A percentile compares a stretch with the other conserved stretches of the same genome.
phyloP scores from a whole-genome alignment of 2,113 vertebrate genomes.

The Ciconia stormi region DNA sequence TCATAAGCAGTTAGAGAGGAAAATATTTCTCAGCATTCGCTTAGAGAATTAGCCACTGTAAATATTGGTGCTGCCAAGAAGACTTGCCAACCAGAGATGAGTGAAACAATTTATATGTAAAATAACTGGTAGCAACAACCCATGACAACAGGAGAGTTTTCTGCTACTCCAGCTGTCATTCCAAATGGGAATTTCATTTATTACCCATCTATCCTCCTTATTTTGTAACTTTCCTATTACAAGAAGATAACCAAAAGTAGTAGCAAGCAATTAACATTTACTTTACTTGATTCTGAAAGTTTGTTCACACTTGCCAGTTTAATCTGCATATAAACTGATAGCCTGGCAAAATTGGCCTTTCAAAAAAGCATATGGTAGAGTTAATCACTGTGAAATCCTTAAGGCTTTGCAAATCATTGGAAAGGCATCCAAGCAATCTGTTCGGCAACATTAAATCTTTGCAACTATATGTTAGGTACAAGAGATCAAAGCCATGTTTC shows the following conservation, averaged over 20 bases:
- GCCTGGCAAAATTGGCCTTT: not conserved
- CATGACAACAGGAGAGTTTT: not conserved
- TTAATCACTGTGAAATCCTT: slow-evolving; percentile 11
- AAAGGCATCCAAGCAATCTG: slow-evolving; percentile 14
- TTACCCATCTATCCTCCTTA: not conserved
- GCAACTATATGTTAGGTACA: not conserved
- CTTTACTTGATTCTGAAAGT: not conserved
- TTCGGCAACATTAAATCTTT: not conserved
- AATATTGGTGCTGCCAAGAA: not conserved
- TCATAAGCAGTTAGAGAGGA: not conserved
- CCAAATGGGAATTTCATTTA: not conserved
- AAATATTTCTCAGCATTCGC: not conserved
- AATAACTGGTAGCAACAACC: not conserved
- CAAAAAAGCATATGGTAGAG: not conserved
- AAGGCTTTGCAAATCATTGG: not conserved
- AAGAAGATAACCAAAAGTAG: not conserved
- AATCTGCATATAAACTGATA: not conserved
- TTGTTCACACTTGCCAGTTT: not conserved
- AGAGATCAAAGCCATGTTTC: not conserved
- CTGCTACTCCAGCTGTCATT: not conserved
- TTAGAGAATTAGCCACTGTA: not conserved
- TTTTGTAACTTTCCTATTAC: not conserved
- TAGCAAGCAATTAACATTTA: not conserved
- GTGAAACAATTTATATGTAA: not conserved
- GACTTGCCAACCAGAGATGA: not conserved